Conservation (phyloP, 2,888 invertebrate genomes). For the Mythimna loreyi region DNA sequence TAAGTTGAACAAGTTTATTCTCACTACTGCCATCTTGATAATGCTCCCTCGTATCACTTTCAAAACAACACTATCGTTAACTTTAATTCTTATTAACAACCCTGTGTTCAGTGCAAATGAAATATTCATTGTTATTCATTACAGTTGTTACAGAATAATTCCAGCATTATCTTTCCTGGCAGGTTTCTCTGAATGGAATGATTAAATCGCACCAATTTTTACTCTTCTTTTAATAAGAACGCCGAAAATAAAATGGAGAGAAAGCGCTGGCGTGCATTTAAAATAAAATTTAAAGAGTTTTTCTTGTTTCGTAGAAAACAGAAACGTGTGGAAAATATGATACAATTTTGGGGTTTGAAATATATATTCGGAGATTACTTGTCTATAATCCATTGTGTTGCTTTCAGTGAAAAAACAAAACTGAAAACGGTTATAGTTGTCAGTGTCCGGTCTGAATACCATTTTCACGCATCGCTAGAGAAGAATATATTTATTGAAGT, state of each 20-base stretch:
- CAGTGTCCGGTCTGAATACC: background rate
- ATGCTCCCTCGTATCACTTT: slow-evolving; percentile 22
- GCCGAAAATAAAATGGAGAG: slow-evolving; percentile 60
- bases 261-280: slow-evolving; percentile 65
- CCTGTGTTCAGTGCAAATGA: slow-evolving; percentile 78
- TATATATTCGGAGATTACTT: slow-evolving; percentile 17
- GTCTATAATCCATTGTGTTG: background rate
- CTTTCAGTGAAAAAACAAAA: background rate
- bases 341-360: slow-evolving; percentile 7
- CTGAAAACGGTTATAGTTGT: background rate
- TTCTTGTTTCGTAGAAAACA: slow-evolving; percentile 27
- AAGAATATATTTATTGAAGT: slow-evolving; percentile 36
- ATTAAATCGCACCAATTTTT: slow-evolving; percentile 84
- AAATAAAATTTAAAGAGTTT: slow-evolving; percentile 59
- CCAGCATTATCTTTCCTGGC: slow-evolving; percentile 81
- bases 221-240: slow-evolving; percentile 67
- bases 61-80: slow-evolving; percentile 41
- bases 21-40: slow-evolving; percentile 39
- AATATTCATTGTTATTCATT: slow-evolving; percentile 84
- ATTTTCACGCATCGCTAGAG: slow-evolving; percentile 5
- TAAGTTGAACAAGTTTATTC: slow-evolving; percentile 53
- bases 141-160: slow-evolving; percentile 85
- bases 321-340: slow-evolving; percentile 51
- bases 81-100: slow-evolving; percentile 77
- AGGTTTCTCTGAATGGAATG: slow-evolving; percentile 83